A percentile compares a stretch with the other conserved stretches of the same genome.
Evolutionary conservation across 2,113 vertebrate species (phyloP).

Genomic region (Laterallus jamaicensis): DNA sequence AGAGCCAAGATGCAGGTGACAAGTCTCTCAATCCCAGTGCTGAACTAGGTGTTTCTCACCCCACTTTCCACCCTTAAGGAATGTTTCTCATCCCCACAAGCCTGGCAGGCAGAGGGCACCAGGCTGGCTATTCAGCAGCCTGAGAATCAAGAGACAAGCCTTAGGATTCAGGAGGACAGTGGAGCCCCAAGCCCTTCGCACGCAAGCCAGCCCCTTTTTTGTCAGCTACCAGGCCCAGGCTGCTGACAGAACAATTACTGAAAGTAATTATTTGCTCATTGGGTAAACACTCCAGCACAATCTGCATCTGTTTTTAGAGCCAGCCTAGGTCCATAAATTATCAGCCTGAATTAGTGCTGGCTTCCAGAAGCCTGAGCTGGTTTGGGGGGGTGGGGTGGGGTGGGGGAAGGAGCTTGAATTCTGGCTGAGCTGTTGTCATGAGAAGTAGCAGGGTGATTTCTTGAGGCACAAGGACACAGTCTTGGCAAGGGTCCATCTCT

Average conservation of each 20-base stretch:
- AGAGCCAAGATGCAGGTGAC: accelerated
- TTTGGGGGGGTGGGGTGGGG: too few relatives aligned
- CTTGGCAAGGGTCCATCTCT: not conserved
- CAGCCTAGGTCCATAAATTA: not conserved
- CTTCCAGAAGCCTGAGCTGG: not conserved
- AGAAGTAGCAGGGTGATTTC: not conserved
- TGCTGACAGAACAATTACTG: not conserved
- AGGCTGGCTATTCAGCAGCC: not conserved
- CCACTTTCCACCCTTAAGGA: not conserved
- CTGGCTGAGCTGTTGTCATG: not conserved
- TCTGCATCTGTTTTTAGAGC: slow-evolving; percentile 21
- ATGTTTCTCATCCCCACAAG: not conserved
- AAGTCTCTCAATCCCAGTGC: accelerated
- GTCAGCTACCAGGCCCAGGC: not conserved
- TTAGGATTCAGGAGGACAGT: not conserved
- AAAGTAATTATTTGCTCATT: not conserved
- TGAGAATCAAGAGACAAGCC: not conserved
- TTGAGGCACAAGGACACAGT: not conserved
- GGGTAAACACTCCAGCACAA: slow-evolving; percentile 45
- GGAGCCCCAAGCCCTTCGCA: not conserved
- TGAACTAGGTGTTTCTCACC: not conserved
- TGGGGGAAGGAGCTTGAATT: not conserved
- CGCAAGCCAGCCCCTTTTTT: not conserved
- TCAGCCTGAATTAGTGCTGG: not conserved
- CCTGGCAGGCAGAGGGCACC: not conserved